Percentiles rank a stretch among this genome's conserved stretches.
Evolutionary conservation across 2,113 vertebrate genomes (phyloP).

Genomic region (Pomatostomus ruficeps): DNA sequence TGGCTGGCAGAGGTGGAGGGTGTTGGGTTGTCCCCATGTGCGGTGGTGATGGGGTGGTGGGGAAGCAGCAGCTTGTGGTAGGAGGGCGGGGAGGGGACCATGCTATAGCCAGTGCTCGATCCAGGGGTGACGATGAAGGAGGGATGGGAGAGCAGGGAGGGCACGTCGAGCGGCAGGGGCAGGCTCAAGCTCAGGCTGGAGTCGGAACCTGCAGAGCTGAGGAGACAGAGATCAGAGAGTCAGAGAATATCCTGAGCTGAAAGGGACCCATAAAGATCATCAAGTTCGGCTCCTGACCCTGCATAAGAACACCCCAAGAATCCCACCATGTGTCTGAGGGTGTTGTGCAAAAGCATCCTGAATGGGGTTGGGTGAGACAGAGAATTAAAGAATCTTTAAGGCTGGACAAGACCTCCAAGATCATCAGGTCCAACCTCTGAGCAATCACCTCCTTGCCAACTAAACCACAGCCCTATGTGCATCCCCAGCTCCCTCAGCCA

Average conservation of each 20-base stretch:
- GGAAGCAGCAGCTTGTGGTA: background rate
- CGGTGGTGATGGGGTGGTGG: background rate
- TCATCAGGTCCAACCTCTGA: background rate
- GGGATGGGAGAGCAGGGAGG: slow-evolving; percentile 17
- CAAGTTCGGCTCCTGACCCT: background rate
- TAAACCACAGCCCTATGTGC: background rate
- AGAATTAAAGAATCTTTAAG: background rate
- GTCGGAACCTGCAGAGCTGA: slow-evolving; percentile 1
- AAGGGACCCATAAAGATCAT: background rate
- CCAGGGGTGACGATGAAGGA: background rate
- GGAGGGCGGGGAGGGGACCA: background rate
- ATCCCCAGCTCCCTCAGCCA: background rate
- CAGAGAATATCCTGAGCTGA: background rate
- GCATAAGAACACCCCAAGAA: background rate
- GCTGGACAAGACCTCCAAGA: background rate
- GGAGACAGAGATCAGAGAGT: background rate
- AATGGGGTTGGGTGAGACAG: background rate
- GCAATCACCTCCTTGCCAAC: background rate
- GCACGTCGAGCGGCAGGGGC: background rate
- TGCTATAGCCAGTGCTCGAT: background rate
- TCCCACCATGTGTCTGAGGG: background rate
- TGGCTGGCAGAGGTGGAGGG: background rate
- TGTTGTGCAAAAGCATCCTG: background rate
- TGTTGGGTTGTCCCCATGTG: background rate
- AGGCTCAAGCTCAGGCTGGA: background rate